These are phyloP conservation scores for Neocrepidodera transversa DNA, from an alignment of 2,888 invertebrate genomes.

Conservation along the genomic window DNA sequence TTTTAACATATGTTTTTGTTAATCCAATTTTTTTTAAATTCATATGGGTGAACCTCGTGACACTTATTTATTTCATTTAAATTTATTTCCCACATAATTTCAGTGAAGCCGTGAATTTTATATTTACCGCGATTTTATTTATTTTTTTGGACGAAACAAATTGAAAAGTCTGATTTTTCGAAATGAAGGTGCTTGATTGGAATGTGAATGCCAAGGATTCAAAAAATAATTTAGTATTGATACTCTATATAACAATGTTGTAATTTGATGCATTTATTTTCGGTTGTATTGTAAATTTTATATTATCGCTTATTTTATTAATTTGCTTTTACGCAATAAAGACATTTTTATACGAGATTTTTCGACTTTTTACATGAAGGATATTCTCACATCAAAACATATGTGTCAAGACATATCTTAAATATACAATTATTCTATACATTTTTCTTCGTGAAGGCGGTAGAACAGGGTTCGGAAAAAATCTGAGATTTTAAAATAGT, in stretches of 20 bases:
- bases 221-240: constrained; percentile 4
- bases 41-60: too few species aligned
- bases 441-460: too few species aligned
- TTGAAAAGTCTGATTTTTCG: constrained; percentile 13
- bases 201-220: constrained; percentile 14
- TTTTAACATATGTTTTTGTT: too few species aligned
- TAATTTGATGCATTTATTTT: constrained; percentile 13
- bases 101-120: too few species aligned
- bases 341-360: background rate
- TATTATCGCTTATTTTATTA: background rate
- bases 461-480: too few species aligned
- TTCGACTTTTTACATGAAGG: background rate
- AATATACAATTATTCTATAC: too few species aligned
- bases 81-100: too few species aligned
- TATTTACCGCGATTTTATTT: background rate
- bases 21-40: too few species aligned
- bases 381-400: too few species aligned
- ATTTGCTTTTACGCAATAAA: background rate
- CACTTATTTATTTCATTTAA: too few species aligned
- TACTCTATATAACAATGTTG: background rate
- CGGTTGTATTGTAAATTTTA: constrained; percentile 5
- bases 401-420: too few species aligned
- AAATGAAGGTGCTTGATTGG: constrained; percentile 16
- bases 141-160: background rate
- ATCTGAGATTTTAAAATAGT: too few species aligned